Evolutionary conservation across 2,113 vertebrate species (phyloP).

Genomic region (Ictidomys tridecemlineatus): DNA sequence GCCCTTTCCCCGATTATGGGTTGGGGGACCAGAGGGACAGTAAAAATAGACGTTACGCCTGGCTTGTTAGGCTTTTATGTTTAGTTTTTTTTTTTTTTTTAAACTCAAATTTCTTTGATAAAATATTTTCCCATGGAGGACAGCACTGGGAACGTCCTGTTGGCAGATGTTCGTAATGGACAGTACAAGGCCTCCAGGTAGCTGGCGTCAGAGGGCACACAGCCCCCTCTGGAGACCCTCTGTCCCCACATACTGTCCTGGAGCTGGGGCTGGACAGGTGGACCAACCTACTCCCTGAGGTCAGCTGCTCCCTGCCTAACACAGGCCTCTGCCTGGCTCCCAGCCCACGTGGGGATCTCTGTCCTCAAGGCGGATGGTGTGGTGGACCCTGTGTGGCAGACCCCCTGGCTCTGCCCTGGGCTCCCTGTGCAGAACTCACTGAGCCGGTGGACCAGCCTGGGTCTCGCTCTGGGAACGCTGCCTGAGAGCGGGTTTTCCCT

Average conservation of each 20-base stretch:
- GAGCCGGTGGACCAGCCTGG: fast-evolving
- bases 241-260: fast-evolving
- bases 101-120: slow-evolving; percentile 86
- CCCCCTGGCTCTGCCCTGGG: not conserved
- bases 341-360: fast-evolving
- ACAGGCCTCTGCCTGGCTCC: not conserved
- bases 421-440: fast-evolving
- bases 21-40: slow-evolving; percentile 67
- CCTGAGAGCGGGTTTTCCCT: slow-evolving; percentile 81
- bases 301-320: not conserved
- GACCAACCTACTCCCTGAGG: not conserved
- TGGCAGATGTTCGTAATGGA: slow-evolving; percentile 33
- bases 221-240: not conserved
- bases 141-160: slow-evolving; percentile 79
- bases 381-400: not conserved
- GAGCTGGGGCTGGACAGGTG: not conserved
- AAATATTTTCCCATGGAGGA: slow-evolving; percentile 89
- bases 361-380: not conserved
- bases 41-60: slow-evolving; percentile 84
- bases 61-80: slow-evolving; percentile 77
- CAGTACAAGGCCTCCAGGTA: slow-evolving; percentile 14
- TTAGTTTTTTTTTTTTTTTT: slow-evolving; percentile 81
- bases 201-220: not conserved
- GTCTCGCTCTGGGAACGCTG: slow-evolving; percentile 81
- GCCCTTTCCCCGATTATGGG: not conserved